These are phyloP conservation scores for Heliocidaris tuberculata DNA, from an alignment of 35 echinoderm and acorn worm species.

Conservation along the genomic window DNA sequence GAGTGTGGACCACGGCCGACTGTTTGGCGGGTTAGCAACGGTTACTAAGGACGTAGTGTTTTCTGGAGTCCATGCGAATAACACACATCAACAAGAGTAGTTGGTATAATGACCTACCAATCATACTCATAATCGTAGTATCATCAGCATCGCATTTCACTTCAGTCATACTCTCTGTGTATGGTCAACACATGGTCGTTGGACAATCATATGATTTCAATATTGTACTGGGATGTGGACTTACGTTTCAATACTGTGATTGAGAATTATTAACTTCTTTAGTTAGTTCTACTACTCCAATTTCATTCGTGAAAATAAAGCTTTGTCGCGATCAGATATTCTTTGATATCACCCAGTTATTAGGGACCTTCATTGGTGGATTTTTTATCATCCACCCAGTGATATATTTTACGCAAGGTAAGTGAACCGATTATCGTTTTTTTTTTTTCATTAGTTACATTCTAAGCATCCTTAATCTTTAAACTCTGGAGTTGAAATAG, in stretches of 20 bases:
- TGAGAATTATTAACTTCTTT: background rate
- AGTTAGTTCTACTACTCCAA: background rate
- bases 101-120: background rate
- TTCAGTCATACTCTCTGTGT: no score
- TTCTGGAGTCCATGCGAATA: background rate
- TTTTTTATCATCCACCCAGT: no score
- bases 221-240: background rate
- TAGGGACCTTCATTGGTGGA: background rate
- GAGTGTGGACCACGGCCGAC: background rate
- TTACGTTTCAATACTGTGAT: background rate
- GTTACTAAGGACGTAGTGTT: conserved; percentile 48
- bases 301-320: no score
- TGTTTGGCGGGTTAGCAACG: conserved; percentile 33
- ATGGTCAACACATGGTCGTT: background rate
- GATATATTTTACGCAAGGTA: no score
- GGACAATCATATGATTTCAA: background rate
- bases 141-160: background rate
- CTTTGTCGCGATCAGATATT: no score
- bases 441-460: no score
- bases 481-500: no score
- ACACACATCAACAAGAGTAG: background rate
- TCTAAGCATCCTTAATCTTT: no score
- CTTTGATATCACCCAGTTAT: no score
- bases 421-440: no score
- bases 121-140: background rate